Evolutionary conservation across 2,113 vertebrate genomes (phyloP).

Genomic region (Coracopsis vasa): DNA sequence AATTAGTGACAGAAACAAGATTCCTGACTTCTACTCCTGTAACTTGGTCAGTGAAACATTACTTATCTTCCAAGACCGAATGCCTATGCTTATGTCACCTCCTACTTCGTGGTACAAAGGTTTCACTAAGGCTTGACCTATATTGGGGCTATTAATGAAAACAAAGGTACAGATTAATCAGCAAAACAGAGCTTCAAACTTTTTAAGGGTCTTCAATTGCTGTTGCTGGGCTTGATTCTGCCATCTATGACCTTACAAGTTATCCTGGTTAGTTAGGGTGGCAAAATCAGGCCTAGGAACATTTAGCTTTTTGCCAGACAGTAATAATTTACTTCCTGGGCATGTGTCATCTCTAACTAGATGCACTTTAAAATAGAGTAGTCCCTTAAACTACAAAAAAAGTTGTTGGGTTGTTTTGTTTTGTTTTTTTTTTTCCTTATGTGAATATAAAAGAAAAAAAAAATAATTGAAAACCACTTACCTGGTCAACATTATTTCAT

Average conservation of each 20-base stretch:
- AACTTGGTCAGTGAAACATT: neutral
- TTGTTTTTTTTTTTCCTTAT: neutral
- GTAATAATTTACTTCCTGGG: conserved; percentile 34
- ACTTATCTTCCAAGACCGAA: neutral
- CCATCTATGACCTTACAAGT: neutral
- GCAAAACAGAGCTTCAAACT: neutral
- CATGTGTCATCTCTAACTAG: conserved; percentile 35
- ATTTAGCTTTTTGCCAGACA: neutral
- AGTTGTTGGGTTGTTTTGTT: neutral
- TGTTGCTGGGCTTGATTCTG: neutral
- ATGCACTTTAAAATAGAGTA: conserved; percentile 43
- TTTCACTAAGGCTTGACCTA: neutral
- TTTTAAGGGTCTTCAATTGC: neutral
- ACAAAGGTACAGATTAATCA: neutral
- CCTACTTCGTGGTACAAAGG: neutral
- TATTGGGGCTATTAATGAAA: neutral
- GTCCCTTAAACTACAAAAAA: conserved; percentile 21
- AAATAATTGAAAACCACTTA: conserved; percentile 75
- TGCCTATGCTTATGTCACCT: neutral
- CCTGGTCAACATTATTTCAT: conserved; percentile 79
- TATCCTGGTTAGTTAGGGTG: neutral
- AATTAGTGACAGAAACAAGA: neutral
- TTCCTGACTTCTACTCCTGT: neutral
- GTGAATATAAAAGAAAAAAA: conserved; percentile 33
- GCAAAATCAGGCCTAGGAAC: neutral